Base-by-base conservation (phyloP, 2,888 invertebrate genomes). In the Sminthurinus aureus region DNA sequence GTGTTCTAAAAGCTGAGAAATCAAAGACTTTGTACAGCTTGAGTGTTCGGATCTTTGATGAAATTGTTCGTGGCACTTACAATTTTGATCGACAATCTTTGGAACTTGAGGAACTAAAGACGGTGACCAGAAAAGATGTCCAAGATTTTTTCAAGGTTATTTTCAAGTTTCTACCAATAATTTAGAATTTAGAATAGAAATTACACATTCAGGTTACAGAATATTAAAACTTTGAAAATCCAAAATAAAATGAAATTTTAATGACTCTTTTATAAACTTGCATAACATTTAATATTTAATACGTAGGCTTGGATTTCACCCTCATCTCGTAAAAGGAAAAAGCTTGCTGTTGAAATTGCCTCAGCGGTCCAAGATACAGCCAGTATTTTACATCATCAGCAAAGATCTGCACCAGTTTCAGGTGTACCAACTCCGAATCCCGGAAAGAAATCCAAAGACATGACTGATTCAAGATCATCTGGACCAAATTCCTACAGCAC, bases 81-180 rank as follows among this genome's bases (percentile, higher is more conserved):
- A 75, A 80, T 67, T 84, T 84, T 51, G 64, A 80, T 18, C 52
- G 81, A 12, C 74, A 80, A 67, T 64, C 75, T 11, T 22, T 52
- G 3, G 85, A 84, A 51, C 13, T 82, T 6, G 69, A 79, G 38
- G 84, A 85, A 50, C 24, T 85, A 50, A 77, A 82, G 20, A 79
- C 64, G 4, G 24, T 85, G 0, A 77, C 73, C 4, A 24, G 78
- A 9, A 22, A 79, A 18, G 84, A 85, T 22, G 24, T 82, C 15
- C 26, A 67, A 3, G 51, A 82, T 3, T 85, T 74, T 73, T 85
- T 79, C 26, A 12, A 51, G 50, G 74, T 74, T 67, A 13, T 11
- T 67, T n/a, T n/a, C n/a, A n/a, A n/a, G n/a, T n/a, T n/a, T n/a
- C n/a, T n/a, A n/a, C n/a, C n/a, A n/a, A n/a, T n/a, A n/a, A n/a